Percentiles rank a stretch among this genome's conserved stretches.
phyloP scores from a whole-genome alignment of 2,797 vertebrate species.

The Pangasius larnaudii region DNA sequence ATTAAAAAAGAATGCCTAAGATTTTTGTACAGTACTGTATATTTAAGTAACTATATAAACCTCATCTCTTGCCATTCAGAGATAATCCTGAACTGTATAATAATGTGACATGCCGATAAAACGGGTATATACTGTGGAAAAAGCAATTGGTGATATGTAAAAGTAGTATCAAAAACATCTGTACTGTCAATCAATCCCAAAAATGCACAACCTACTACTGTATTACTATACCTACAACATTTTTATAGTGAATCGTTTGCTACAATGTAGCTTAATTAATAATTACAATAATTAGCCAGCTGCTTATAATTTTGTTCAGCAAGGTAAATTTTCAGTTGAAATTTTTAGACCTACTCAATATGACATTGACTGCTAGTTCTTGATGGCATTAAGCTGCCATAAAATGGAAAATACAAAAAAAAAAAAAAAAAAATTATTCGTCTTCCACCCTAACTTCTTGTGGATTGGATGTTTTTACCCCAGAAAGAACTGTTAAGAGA shows the following conservation, averaged over 20 bases:
- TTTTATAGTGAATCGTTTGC: background rate
- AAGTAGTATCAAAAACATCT: too few relatives aligned
- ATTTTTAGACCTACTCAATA: background rate
- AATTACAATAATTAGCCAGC: background rate
- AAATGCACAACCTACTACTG: background rate
- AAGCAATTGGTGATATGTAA: background rate
- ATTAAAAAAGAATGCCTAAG: too few relatives aligned
- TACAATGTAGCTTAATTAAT: background rate
- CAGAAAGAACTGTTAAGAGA: background rate
- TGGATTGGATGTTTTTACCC: background rate
- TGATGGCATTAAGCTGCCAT: background rate
- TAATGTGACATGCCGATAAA: background rate
- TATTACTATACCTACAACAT: background rate
- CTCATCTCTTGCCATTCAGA: background rate
- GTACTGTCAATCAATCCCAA: too few relatives aligned
- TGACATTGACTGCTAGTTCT: background rate
- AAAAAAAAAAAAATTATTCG: too few relatives aligned
- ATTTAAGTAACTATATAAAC: background rate
- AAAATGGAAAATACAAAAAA: background rate
- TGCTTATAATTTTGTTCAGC: background rate
- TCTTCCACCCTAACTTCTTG: background rate
- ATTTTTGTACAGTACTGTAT: background rate
- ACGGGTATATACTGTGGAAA: background rate
- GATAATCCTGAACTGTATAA: background rate
- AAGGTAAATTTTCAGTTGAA: background rate